Evolutionary conservation across 2,113 vertebrate genomes (phyloP).

Genomic region (Bubo scandiacus): DNA sequence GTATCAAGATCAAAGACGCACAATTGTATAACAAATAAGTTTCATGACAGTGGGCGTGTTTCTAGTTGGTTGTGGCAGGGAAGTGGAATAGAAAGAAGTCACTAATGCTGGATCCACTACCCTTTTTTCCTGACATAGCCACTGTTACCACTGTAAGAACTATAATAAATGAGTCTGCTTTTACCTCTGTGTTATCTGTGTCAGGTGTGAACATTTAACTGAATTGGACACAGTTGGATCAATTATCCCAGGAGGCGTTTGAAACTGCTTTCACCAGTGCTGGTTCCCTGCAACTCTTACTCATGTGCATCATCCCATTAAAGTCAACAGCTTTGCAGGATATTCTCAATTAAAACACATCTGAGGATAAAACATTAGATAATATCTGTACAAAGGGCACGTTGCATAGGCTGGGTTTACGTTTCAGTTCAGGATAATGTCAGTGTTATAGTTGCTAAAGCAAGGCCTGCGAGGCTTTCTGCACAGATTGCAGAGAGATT

Average conservation of each 20-base stretch:
- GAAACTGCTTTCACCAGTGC: background rate
- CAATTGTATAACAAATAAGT: background rate
- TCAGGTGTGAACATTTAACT: background rate
- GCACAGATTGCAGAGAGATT: background rate
- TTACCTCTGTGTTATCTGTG: background rate
- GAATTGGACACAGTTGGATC: background rate
- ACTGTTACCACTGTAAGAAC: background rate
- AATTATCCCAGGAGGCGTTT: slow-evolving; percentile 7
- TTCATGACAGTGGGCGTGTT: background rate
- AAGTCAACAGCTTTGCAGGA: background rate
- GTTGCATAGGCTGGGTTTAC: background rate
- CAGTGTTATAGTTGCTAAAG: background rate
- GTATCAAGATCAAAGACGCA: background rate
- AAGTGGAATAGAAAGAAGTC: background rate
- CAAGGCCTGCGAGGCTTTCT: background rate
- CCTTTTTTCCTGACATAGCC: background rate
- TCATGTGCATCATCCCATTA: background rate
- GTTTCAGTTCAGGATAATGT: background rate
- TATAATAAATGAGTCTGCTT: background rate
- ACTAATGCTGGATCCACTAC: background rate
- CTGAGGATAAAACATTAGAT: background rate
- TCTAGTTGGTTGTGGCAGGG: background rate
- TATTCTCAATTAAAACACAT: background rate
- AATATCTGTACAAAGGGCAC: background rate
- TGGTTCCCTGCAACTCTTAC: background rate